phyloP scores from a whole-genome alignment of 2,888 invertebrate species.

The Pyrocoelia pectoralis region DNA sequence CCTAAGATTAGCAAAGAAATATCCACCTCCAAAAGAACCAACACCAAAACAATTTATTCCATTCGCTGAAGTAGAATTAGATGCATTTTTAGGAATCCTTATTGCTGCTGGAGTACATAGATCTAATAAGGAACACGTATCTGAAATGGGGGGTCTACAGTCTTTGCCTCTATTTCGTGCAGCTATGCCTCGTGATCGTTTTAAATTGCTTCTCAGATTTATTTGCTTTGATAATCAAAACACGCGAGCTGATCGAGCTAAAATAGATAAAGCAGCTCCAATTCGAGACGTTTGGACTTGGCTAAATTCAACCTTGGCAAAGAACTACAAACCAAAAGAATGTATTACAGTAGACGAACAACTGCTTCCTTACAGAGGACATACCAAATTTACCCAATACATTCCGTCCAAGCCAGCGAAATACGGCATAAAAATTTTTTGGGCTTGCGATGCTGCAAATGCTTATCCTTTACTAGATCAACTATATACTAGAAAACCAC shows the following conservation, averaged over 20 bases:
- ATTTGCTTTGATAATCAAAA: conserved; percentile 22
- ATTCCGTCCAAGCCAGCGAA: no score
- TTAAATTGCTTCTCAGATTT: conserved; percentile 21
- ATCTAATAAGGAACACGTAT: no score
- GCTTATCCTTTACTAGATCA: conserved; percentile 18
- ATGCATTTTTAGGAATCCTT: conserved; percentile 23
- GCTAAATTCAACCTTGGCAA: conserved; percentile 20
- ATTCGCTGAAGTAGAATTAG: conserved; percentile 16
- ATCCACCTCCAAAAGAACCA: conserved; percentile 10
- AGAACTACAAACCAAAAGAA: conserved; percentile 18
- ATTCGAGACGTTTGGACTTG: conserved; percentile 26
- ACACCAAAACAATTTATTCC: conserved; percentile 12
- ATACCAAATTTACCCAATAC: no score
- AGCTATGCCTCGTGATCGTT: conserved; percentile 17
- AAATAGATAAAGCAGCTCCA: conserved; percentile 28
- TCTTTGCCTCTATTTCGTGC: conserved; percentile 16
- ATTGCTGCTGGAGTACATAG: conserved; percentile 16
- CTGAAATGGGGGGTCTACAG: conserved; percentile 23
- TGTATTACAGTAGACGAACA: conserved; percentile 26
- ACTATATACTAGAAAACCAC: conserved; percentile 17
- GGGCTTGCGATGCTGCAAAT: conserved; percentile 22
- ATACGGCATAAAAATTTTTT: conserved; percentile 28
- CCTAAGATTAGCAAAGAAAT: not conserved
- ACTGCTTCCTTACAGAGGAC: conserved; percentile 25
- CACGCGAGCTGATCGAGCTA: conserved; percentile 13